Evolutionary conservation across 2,888 invertebrate species (phyloP).

Genomic region (Cistogaster globosa): DNA sequence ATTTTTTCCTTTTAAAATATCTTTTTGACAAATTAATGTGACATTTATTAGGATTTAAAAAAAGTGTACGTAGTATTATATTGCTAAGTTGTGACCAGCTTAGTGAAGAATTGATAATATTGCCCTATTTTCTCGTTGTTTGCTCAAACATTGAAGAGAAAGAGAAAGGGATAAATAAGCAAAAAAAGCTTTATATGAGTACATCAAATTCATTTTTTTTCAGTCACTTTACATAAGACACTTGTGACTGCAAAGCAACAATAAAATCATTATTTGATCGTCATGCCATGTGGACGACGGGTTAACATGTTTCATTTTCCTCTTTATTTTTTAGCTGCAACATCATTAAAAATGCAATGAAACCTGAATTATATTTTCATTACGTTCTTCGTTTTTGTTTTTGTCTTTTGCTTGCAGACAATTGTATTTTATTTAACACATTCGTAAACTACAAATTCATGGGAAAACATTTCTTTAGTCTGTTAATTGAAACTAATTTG

Average conservation of each 20-base stretch:
- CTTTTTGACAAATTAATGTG: too few species aligned
- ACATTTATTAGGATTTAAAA: too few species aligned
- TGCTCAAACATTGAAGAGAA: neutral
- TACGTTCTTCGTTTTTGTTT: slow-evolving; percentile 10
- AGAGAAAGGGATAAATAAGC: slow-evolving; percentile 20
- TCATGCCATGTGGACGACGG: slow-evolving; percentile 27
- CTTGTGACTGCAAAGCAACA: slow-evolving; percentile 47
- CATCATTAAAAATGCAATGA: slow-evolving; percentile 28
- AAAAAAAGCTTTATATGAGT: slow-evolving; percentile 10
- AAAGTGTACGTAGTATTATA: too few species aligned
- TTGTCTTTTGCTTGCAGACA: slow-evolving; percentile 12
- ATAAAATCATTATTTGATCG: slow-evolving; percentile 32
- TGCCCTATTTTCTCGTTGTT: neutral
- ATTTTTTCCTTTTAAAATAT: too few species aligned
- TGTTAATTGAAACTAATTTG: slow-evolving; percentile 45
- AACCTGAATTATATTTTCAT: slow-evolving; percentile 24
- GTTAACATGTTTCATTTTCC: neutral
- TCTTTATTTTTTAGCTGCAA: slow-evolving; percentile 23
- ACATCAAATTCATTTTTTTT: neutral
- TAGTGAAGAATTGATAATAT: neutral
- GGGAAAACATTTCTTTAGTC: slow-evolving; percentile 40
- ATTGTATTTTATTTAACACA: slow-evolving; percentile 43
- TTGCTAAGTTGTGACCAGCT: neutral
- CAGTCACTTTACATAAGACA: slow-evolving; percentile 57
- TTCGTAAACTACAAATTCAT: slow-evolving; percentile 41